Percentiles rank a stretch among this genome's conserved stretches.
Evolutionary conservation across 2,888 invertebrate species (phyloP).

Genomic region (Eilema griseolum): DNA sequence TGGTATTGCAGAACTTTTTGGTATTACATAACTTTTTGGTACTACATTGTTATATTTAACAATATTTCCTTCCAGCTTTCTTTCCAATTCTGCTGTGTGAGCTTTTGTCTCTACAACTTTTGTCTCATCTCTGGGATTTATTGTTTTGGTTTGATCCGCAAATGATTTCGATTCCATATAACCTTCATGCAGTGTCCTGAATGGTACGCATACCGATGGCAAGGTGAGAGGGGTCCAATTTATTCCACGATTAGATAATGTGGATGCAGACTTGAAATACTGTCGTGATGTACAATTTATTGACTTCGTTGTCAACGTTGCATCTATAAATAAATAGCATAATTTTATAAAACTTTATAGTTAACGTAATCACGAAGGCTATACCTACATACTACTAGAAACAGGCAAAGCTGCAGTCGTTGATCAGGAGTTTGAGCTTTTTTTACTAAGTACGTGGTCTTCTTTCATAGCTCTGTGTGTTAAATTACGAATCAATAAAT

Average conservation of each 20-base stretch:
- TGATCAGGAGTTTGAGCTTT: background rate
- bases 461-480: background rate
- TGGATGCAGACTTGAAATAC: background rate
- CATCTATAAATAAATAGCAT: background rate
- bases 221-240: background rate
- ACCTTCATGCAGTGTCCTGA: background rate
- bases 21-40: background rate
- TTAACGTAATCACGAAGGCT: background rate
- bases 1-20: background rate
- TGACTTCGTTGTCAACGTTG: constrained; percentile 1
- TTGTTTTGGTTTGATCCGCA: background rate
- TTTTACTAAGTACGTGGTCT: background rate
- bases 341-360: background rate
- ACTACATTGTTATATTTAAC: background rate
- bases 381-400: background rate
- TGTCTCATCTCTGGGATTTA: background rate
- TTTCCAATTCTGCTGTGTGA: background rate
- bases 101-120: background rate
- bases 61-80: background rate
- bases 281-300: background rate
- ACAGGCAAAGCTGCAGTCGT: background rate
- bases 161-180: background rate
- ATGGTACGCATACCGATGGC: background rate
- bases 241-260: background rate
- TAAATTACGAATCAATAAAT: background rate